Base-by-base conservation (phyloP, 2,113 vertebrate genomes). In the Calidris pygmaea region DNA sequence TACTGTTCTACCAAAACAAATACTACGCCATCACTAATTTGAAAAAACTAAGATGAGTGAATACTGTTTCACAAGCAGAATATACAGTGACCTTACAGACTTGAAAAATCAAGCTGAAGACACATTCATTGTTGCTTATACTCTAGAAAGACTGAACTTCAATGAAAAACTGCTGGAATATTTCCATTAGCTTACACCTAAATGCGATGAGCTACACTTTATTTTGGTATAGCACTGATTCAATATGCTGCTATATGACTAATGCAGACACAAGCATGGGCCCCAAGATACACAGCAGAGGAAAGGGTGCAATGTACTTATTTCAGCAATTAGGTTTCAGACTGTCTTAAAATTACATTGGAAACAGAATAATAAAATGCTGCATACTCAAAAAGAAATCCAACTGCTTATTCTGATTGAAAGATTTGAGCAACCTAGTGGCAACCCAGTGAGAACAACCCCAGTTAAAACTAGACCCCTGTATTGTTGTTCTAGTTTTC, bases 231-330 rank as follows among this genome's bases (percentile, higher is more conserved):
- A 93, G 74, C 47, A 23, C 37, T 75, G n/a, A 56, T 79, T 47
- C 48, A 52, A 21, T 32, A 52, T 30, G 14, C 48, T 85, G 29
- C 29, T 67, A 68, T 4, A 2, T 53, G 21, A 58, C 73, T 56
- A 85, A 65, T 12, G 20, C 35, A 90, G 50, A 47, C 7, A 19
- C 10, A 87, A 67, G 50, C 21, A 78, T 87, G 22, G 14, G 11
- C 14, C 22, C 17, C 8, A 7, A 74, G n/a, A 77, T 3, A 75
- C 5, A 30, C 0, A 0, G 16, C 65, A 91, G 24, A 83, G 4
- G 7, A 76, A 84, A 87, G 26, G 19, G 5, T 22, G 7, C 15
- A 70, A 27, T 14, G 10, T 32, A 84, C 23, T 37, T 73, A 53
- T 52, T 35, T 78, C 47, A 67, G 41, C 32, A 62, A 34, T 58